A percentile compares a stretch with the other conserved stretches of the same genome.
These are phyloP conservation scores for Andricus curvator DNA, from an alignment of 2,888 invertebrate species.

Conservation along the genomic window DNA sequence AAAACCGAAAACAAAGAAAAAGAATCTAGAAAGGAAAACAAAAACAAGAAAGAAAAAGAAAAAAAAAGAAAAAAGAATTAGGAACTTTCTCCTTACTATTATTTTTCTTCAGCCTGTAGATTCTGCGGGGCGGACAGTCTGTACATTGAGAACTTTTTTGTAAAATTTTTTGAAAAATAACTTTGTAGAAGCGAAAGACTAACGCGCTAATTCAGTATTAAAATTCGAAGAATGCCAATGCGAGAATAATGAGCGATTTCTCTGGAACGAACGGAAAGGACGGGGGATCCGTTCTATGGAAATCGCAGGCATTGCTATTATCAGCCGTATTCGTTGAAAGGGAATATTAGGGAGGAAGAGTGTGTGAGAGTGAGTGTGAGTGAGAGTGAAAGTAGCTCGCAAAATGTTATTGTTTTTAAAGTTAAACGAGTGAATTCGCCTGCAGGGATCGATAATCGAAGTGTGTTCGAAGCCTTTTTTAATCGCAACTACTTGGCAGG, in stretches of 20 bases:
- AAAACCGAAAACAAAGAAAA: slow-evolving; percentile 3
- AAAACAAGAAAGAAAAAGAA: slow-evolving; percentile 40
- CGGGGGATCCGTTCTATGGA: slow-evolving; percentile 15
- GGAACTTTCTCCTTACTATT: slow-evolving; percentile 36
- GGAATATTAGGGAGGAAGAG: slow-evolving; percentile 46
- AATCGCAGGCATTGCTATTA: slow-evolving; percentile 34
- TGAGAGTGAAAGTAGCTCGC: slow-evolving; percentile 32
- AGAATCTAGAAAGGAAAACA: slow-evolving; percentile 20
- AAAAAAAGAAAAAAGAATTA: slow-evolving; percentile 39
- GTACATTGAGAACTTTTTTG: slow-evolving; percentile 25
- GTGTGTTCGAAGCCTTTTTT: slow-evolving; percentile 68
- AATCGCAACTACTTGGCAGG: slow-evolving; percentile 54
- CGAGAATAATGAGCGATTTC: slow-evolving; percentile 15
- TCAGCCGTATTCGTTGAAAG: slow-evolving; percentile 25
- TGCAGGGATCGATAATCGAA: slow-evolving; percentile 65
- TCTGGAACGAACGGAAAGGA: slow-evolving; percentile 20
- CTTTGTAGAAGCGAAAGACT: slow-evolving; percentile 58
- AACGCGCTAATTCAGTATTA: slow-evolving; percentile 65
- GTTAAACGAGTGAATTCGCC: slow-evolving; percentile 54
- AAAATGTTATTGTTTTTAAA: slow-evolving; percentile 40
- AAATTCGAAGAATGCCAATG: slow-evolving; percentile 50
- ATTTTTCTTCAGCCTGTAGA: slow-evolving; percentile 24
- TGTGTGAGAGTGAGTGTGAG: slow-evolving; percentile 55
- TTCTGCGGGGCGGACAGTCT: slow-evolving; percentile 24
- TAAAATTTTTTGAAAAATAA: slow-evolving; percentile 43